Conservation (phyloP, 2,113 vertebrate genomes). For the Thamnaconus septentrionalis region DNA sequence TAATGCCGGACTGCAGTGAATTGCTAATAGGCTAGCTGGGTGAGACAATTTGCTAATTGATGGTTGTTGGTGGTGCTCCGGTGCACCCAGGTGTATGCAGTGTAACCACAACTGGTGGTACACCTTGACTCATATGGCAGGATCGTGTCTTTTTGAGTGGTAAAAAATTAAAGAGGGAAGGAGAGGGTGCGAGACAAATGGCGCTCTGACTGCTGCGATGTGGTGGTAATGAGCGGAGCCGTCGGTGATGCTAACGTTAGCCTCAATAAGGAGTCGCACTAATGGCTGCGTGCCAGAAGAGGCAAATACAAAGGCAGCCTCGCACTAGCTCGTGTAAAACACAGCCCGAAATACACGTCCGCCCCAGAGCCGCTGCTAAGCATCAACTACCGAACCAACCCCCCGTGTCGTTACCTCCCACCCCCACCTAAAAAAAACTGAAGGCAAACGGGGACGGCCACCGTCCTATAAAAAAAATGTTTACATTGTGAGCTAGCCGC, state of each 20-base stretch:
- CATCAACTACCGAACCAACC: not conserved
- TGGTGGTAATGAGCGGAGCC: constrained; percentile 9
- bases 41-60: constrained; percentile 23
- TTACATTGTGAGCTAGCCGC: constrained; percentile 68
- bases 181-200: not conserved
- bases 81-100: not conserved
- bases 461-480: constrained; percentile 45
- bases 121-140: too few species aligned
- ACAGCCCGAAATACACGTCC: constrained; percentile 27
- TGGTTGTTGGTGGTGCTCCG: too few species aligned
- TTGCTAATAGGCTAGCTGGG: constrained; percentile 62
- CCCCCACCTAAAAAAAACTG: not conserved
- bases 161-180: too few species aligned
- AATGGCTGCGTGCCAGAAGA: constrained; percentile 74
- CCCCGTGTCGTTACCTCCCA: not conserved
- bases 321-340: constrained; percentile 31
- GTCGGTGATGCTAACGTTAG: constrained; percentile 65
- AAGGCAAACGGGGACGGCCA: too few species aligned
- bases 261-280: constrained; percentile 66
- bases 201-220: not conserved
- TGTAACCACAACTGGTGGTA: not conserved
- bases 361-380: not conserved
- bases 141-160: too few species aligned
- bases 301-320: constrained; percentile 71
- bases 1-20: constrained; percentile 60